Conservation (phyloP, 1,140 invertebrate genomes). For the Pomacea maculata region DNA sequence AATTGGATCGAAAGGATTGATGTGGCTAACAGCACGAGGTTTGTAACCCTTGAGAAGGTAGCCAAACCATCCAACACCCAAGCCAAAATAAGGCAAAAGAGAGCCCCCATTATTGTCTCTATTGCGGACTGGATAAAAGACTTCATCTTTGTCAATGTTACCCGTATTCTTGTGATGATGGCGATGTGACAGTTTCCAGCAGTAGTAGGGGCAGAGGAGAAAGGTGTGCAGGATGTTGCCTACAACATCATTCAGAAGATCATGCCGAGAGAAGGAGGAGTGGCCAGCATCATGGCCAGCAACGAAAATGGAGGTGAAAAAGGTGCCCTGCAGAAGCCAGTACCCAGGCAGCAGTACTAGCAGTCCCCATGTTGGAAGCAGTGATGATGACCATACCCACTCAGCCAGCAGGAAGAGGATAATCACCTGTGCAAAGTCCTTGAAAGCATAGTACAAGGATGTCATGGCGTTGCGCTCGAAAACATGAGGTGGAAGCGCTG, state of each 20-base stretch:
- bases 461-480: constrained; percentile 52
- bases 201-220: constrained; percentile 53
- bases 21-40: constrained; percentile 49
- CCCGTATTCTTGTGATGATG: constrained; percentile 57
- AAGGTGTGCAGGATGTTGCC: constrained; percentile 51
- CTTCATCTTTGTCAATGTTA: constrained; percentile 60
- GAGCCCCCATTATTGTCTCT: constrained; percentile 18
- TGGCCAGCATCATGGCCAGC: constrained; percentile 67
- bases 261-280: constrained; percentile 63
- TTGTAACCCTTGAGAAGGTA: constrained; percentile 52
- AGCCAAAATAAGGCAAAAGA: constrained; percentile 47
- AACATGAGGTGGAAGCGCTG: constrained; percentile 54
- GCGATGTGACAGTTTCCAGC: constrained; percentile 57
- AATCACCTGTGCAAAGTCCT: constrained; percentile 54
- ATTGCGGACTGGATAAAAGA: constrained; percentile 55
- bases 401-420: constrained; percentile 40
- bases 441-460: constrained; percentile 60
- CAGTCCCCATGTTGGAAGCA: constrained; percentile 23
- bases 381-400: constrained; percentile 21
- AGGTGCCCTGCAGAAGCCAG: constrained; percentile 62
- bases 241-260: constrained; percentile 49
- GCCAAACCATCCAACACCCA: constrained; percentile 54
- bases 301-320: constrained; percentile 64
- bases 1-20: constrained; percentile 44
- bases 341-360: constrained; percentile 38